Evolutionary conservation across 1,140 invertebrate genomes (phyloP).

Genomic region (Cotesia typhae): DNA sequence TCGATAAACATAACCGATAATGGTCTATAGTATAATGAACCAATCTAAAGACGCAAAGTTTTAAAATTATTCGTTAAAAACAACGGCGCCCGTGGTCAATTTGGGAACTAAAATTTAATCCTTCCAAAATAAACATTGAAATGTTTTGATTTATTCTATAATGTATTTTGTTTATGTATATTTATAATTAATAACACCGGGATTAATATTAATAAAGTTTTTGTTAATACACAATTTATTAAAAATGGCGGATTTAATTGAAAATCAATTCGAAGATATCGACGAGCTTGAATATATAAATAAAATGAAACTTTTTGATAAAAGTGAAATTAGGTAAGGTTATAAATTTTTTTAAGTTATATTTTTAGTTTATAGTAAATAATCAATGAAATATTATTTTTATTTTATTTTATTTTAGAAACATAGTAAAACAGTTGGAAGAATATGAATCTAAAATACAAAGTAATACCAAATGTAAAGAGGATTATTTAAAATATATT

Average conservation of each 20-base stretch:
- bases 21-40: too few relatives aligned
- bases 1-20: too few relatives aligned
- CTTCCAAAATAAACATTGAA: background rate
- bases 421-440: conserved; percentile 74
- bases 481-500: conserved; percentile 78
- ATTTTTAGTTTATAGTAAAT: background rate
- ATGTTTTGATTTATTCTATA: background rate
- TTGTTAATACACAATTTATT: background rate
- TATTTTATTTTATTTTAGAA: conserved; percentile 57
- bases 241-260: conserved; percentile 79
- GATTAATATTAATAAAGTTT: background rate
- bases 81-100: too few relatives aligned
- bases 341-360: conserved; percentile 18
- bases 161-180: background rate
- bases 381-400: conserved; percentile 18
- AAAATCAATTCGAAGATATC: conserved; percentile 76
- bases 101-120: too few relatives aligned
- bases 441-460: conserved; percentile 79
- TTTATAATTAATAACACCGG: background rate
- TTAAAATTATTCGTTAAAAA: too few relatives aligned
- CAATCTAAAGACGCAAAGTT: too few relatives aligned
- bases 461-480: conserved; percentile 72
- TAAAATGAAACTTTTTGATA: conserved; percentile 73
- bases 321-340: conserved; percentile 72
- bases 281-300: conserved; percentile 79